Evolutionary conservation across 2,888 invertebrate species (phyloP).

Genomic region (Hypomecis punctinalis): DNA sequence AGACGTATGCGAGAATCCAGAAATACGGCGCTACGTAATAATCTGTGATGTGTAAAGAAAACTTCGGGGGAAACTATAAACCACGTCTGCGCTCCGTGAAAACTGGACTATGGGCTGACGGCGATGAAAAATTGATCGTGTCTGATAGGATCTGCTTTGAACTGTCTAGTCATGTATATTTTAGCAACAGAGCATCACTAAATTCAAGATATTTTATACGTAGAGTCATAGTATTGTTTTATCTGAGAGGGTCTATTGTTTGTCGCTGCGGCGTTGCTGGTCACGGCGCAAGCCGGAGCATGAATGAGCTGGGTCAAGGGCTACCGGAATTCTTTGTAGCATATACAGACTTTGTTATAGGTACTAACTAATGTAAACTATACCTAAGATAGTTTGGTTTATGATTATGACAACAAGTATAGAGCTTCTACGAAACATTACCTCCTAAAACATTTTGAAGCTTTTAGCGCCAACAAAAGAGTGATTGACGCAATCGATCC

Average conservation of each 20-base stretch:
- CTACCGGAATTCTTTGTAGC: conserved; percentile 6
- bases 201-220: too few relatives aligned
- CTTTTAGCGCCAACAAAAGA: conserved; percentile 35
- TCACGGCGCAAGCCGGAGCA: conserved; percentile 1
- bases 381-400: too few relatives aligned
- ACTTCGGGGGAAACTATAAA: conserved; percentile 34
- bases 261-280: neutral
- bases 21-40: conserved; percentile 41
- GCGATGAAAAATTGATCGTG: conserved; percentile 20
- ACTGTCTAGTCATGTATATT: neutral
- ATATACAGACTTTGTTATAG: neutral
- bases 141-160: conserved; percentile 1
- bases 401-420: too few relatives aligned
- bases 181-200: neutral
- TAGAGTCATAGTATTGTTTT: neutral
- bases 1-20: conserved; percentile 60
- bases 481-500: conserved; percentile 33
- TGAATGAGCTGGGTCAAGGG: conserved; percentile 28
- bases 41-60: conserved; percentile 51
- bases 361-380: neutral
- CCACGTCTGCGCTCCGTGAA: conserved; percentile 17
- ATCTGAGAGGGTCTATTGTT: conserved; percentile 4
- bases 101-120: conserved; percentile 12
- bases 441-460: neutral
- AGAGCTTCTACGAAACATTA: too few relatives aligned